Conservation (phyloP, 1,140 invertebrate species). For the Cotesia chilonis region DNA sequence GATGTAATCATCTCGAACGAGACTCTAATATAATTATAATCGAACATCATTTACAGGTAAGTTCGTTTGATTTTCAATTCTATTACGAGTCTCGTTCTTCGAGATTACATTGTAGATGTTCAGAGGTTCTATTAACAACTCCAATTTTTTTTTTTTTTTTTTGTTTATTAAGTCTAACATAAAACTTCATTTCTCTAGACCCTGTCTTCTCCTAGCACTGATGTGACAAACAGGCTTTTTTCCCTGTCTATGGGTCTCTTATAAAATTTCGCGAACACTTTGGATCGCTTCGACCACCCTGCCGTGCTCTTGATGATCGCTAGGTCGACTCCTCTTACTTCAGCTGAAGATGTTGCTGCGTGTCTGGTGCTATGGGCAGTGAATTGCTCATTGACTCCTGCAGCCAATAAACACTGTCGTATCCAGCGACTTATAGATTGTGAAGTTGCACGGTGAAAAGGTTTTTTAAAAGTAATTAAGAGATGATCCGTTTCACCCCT, state of each 20-base stretch:
- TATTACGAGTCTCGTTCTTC: too few relatives aligned
- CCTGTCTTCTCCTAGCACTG: too few relatives aligned
- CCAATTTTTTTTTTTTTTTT: too few relatives aligned
- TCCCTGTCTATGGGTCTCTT: not conserved
- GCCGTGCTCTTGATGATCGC: conserved; percentile 1
- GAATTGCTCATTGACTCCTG: not conserved
- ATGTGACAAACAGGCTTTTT: conserved; percentile 2
- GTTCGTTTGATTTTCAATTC: too few relatives aligned
- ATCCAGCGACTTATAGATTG: conserved; percentile 5
- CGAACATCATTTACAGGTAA: too few relatives aligned
- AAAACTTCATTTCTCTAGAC: too few relatives aligned
- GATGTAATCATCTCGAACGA: too few relatives aligned
- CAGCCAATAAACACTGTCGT: not conserved
- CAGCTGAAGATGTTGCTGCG: conserved; percentile 8
- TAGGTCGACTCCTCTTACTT: not conserved
- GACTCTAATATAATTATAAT: too few relatives aligned
- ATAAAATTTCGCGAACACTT: not conserved
- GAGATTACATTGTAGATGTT: too few relatives aligned
- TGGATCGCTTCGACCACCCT: not conserved
- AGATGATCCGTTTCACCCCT: not conserved
- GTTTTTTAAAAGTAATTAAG: conserved; percentile 5
- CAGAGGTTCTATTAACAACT: too few relatives aligned
- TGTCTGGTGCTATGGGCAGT: not conserved
- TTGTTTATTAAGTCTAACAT: too few relatives aligned
- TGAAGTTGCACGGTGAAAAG: not conserved